phyloP scores from a whole-genome alignment of 2,113 vertebrate species.

The Lophius piscatorius region DNA sequence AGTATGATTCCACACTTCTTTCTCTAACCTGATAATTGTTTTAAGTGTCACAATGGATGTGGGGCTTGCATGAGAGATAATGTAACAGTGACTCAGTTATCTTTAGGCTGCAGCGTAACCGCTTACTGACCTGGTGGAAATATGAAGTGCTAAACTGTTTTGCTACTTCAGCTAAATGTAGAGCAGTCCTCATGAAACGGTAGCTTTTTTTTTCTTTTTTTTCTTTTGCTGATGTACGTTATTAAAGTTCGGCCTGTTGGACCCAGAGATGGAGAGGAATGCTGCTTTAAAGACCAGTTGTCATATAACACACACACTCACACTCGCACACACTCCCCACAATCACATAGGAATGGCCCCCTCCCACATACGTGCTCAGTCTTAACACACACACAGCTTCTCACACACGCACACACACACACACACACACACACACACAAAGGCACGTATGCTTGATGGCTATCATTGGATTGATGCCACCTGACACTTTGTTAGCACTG shows the following conservation, averaged over 20 bases:
- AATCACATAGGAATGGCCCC: constrained; percentile 58
- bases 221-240: constrained; percentile 4
- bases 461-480: constrained; percentile 79
- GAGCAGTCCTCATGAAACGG: constrained; percentile 7
- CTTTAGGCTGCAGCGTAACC: constrained; percentile 17
- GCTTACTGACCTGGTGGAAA: constrained; percentile 35
- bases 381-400: constrained; percentile 56
- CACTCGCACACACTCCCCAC: constrained; percentile 25
- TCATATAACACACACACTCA: constrained; percentile 35
- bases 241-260: constrained; percentile 18
- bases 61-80: constrained; percentile 25
- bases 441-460: constrained; percentile 70
- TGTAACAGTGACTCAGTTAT: constrained; percentile 27
- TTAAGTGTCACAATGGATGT: constrained; percentile 14
- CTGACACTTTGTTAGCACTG: constrained; percentile 75
- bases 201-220: constrained; percentile 8
- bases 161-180: constrained; percentile 4
- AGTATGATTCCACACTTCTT: constrained; percentile 23
- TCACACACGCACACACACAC: constrained; percentile 61
- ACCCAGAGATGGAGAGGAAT: constrained; percentile 45
- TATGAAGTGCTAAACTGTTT: constrained; percentile 32
- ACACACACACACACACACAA: constrained; percentile 59
- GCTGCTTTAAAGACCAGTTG: constrained; percentile 64
- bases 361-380: constrained; percentile 59
- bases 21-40: constrained; percentile 3